Evolutionary conservation across 2,888 invertebrate species (phyloP).

Genomic region (Mechanitis messenoides): DNA sequence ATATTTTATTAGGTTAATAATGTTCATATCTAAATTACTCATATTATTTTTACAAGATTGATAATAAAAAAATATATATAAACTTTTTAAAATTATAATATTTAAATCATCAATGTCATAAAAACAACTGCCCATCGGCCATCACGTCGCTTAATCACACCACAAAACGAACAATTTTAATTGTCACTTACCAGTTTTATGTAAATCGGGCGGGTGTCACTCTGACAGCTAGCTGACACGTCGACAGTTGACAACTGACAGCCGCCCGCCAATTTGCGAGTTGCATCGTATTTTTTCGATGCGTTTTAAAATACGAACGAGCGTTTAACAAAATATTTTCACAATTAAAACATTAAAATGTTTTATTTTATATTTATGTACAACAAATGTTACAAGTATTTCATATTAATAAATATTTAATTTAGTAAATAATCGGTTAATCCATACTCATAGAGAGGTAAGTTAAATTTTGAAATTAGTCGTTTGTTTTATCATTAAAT

Average conservation of each 20-base stretch:
- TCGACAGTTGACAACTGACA: constrained; percentile 57
- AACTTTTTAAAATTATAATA: background rate
- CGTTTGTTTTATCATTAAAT: too few species aligned
- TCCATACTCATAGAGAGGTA: too few species aligned
- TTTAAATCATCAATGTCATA: constrained; percentile 8
- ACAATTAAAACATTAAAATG: background rate
- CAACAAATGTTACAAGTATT: too few species aligned
- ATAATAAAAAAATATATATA: too few species aligned
- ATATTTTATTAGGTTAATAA: too few species aligned
- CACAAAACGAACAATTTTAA: constrained; percentile 34
- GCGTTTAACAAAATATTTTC: constrained; percentile 3
- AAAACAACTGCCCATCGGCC: constrained; percentile 10
- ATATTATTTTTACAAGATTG: too few species aligned
- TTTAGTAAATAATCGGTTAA: too few species aligned
- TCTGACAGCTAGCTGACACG: constrained; percentile 57
- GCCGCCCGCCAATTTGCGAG: constrained; percentile 54
- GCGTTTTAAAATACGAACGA: constrained; percentile 4
- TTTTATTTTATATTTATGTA: background rate
- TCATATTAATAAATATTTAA: too few species aligned
- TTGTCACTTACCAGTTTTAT: constrained; percentile 39
- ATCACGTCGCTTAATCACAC: constrained; percentile 21
- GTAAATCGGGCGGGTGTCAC: constrained; percentile 48
- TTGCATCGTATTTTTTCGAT: constrained; percentile 18
- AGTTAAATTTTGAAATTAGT: too few species aligned
- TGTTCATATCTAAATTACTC: too few species aligned